Conservation (phyloP, 2,888 invertebrate species). For the Pollenia angustigena region DNA sequence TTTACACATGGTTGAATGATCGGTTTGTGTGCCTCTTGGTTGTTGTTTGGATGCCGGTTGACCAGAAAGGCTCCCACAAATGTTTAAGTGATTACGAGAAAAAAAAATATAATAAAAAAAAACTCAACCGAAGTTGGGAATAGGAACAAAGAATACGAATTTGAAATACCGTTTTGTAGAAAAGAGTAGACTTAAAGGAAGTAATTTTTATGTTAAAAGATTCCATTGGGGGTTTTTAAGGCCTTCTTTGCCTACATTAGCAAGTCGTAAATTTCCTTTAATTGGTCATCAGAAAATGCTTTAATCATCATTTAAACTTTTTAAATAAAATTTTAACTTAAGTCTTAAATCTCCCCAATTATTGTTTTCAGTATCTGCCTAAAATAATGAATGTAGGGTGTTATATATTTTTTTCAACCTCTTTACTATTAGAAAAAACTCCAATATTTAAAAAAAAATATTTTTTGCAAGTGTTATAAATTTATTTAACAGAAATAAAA, state of each 20-base stretch:
- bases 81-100: slow-evolving; percentile 5
- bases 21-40: not conserved
- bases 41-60: not conserved
- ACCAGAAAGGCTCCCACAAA: slow-evolving; percentile 28
- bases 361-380: too few species aligned
- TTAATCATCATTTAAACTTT: too few species aligned
- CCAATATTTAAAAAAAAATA: not conserved
- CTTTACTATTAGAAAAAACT: not conserved
- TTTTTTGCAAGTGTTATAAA: slow-evolving; percentile 51
- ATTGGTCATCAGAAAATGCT: too few species aligned
- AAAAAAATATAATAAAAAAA: not conserved
- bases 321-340: too few species aligned
- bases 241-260: too few species aligned
- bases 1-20: slow-evolving; percentile 4
- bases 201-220: too few species aligned
- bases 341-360: not conserved
- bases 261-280: too few species aligned
- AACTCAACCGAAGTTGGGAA: not conserved
- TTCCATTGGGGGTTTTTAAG: too few species aligned
- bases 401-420: not conserved
- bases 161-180: not conserved
- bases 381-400: not conserved
- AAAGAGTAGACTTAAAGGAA: not conserved
- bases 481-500: slow-evolving; percentile 39
- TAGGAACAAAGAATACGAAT: not conserved